Evolutionary conservation across 2,113 vertebrate genomes (phyloP).

Genomic region (Paedocypris sp.): DNA sequence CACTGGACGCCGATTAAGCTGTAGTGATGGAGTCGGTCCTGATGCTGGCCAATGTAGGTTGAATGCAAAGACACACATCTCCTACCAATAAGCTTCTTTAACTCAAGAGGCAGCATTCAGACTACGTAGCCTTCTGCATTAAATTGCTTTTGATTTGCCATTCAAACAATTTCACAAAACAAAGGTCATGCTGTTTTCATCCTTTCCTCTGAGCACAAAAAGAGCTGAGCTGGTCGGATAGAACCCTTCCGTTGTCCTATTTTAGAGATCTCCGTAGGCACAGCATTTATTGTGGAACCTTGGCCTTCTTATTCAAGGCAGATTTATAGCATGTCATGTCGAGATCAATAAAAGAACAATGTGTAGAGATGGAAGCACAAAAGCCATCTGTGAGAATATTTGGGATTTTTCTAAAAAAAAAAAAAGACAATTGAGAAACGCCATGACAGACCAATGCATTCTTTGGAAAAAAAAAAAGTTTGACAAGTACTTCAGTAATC

Average conservation of each 20-base stretch:
- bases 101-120: not conserved
- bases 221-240: conserved; percentile 14
- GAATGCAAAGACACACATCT: conserved; percentile 14
- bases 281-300: conserved; percentile 39
- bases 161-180: not conserved
- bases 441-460: conserved; percentile 46
- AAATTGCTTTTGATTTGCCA: not conserved
- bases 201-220: not conserved
- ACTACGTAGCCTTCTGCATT: not conserved
- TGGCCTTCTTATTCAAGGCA: conserved; percentile 48
- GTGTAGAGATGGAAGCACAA: conserved; percentile 42
- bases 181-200: not conserved
- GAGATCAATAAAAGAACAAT: conserved; percentile 58
- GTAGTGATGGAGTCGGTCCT: conserved; percentile 5
- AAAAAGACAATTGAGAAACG: conserved; percentile 41
- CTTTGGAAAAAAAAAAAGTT: conserved; percentile 38
- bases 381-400: conserved; percentile 42
- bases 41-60: conserved; percentile 4
- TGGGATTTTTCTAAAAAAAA: conserved; percentile 49
- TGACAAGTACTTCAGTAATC: conserved; percentile 21
- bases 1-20: conserved; percentile 1
- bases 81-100: not conserved
- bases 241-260: conserved; percentile 29
- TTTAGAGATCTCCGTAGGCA: conserved; percentile 42
- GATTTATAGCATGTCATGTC: conserved; percentile 38